A percentile compares a stretch with the other conserved stretches of the same genome.
Conservation (phyloP, 1,140 invertebrate species). For the Pachyrhynchus sulphureomaculatus region DNA sequence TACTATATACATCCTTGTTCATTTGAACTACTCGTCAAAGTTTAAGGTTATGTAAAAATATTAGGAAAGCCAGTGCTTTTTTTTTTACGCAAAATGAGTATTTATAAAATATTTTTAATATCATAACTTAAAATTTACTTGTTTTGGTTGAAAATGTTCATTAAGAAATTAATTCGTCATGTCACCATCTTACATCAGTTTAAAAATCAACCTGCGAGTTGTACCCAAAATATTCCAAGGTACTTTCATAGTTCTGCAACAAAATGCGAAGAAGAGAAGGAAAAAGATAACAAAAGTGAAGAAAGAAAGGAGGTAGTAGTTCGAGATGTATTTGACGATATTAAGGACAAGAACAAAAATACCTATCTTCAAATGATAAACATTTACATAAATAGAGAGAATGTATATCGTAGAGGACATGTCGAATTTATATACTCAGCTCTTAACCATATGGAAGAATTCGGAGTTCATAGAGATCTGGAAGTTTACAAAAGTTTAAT, state of each 20-base stretch:
- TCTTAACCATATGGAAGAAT: constrained; percentile 84
- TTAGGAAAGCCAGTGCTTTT: not conserved
- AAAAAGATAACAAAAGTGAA: constrained; percentile 9
- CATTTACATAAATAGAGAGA: constrained; percentile 63
- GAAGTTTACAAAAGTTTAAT: constrained; percentile 89
- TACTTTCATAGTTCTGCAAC: constrained; percentile 8
- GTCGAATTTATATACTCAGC: constrained; percentile 93
- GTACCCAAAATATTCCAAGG: constrained; percentile 6
- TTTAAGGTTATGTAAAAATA: not conserved
- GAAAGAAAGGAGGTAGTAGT: constrained; percentile 12
- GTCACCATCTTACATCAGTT: constrained; percentile 5
- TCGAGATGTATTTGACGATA: constrained; percentile 53
- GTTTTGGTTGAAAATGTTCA: constrained; percentile 13
- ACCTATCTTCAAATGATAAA: constrained; percentile 74
- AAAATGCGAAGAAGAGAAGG: constrained; percentile 7
- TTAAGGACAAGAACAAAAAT: constrained; percentile 68
- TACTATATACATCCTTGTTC: no score
- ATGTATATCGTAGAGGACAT: constrained; percentile 70
- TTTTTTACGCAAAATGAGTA: not conserved
- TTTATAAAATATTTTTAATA: not conserved
- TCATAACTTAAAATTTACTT: not conserved
- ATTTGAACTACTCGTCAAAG: not conserved
- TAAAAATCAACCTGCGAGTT: not conserved
- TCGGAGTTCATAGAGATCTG: constrained; percentile 86
- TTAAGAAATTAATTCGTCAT: constrained; percentile 15